Evolutionary conservation across 2,888 invertebrate genomes (phyloP).

Genomic region (Teinopalpus imperialis): DNA sequence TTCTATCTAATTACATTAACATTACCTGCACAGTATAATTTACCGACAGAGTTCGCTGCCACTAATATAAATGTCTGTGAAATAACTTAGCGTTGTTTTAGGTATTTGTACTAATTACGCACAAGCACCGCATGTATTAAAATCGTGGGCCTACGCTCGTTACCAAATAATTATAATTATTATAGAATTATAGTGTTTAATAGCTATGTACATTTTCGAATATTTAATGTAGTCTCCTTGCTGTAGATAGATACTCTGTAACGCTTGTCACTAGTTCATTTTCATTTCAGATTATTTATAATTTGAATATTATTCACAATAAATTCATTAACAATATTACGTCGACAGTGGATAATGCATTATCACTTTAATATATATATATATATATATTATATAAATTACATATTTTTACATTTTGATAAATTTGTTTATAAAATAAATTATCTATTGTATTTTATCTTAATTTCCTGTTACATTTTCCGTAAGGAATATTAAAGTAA

Average conservation of each 20-base stretch:
- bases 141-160: slow-evolving; percentile 22
- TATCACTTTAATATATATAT: too few species aligned
- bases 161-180: slow-evolving; percentile 10
- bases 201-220: slow-evolving; percentile 10
- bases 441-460: too few species aligned
- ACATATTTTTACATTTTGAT: too few species aligned
- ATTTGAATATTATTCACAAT: too few species aligned
- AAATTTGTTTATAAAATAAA: too few species aligned
- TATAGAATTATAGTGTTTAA: slow-evolving; percentile 9
- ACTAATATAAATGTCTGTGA: slow-evolving; percentile 25
- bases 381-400: too few species aligned
- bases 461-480: too few species aligned
- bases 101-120: slow-evolving; percentile 25
- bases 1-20: slow-evolving; percentile 23
- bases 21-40: slow-evolving; percentile 19
- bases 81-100: slow-evolving; percentile 20
- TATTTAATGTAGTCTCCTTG: slow-evolving; percentile 2
- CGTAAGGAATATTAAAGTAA: too few species aligned
- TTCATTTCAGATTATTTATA: background rate
- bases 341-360: too few species aligned
- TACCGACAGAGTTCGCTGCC: slow-evolving; percentile 14
- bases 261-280: slow-evolving; percentile 17
- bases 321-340: too few species aligned
- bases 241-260: slow-evolving; percentile 21
- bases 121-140: slow-evolving; percentile 23